Evolutionary conservation across 2,797 vertebrate species (phyloP).

Genomic region (Prunella strophiata): DNA sequence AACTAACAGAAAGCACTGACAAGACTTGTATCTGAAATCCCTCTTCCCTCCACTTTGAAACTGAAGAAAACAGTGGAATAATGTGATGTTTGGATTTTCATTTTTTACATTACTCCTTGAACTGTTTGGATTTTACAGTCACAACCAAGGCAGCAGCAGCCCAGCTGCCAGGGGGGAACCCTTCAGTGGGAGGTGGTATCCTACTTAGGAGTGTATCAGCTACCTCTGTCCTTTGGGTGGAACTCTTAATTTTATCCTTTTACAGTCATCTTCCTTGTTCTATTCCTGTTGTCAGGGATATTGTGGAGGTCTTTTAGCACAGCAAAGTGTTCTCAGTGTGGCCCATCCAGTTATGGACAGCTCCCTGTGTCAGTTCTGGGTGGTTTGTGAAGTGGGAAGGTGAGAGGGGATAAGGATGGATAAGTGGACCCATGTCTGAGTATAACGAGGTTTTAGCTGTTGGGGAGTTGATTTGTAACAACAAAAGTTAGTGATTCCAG

Average conservation of each 20-base stretch:
- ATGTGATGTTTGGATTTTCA: background rate
- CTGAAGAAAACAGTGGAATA: background rate
- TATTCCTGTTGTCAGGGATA: background rate
- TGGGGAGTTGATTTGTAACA: background rate
- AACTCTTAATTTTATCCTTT: background rate
- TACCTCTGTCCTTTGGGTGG: background rate
- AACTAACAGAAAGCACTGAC: background rate
- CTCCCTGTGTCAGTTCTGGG: background rate
- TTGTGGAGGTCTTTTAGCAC: background rate
- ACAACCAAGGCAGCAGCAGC: background rate
- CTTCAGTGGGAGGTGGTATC: background rate
- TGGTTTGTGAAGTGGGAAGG: background rate
- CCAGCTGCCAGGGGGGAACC: background rate
- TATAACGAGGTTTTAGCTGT: background rate
- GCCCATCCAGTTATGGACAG: background rate
- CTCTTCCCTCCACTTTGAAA: background rate
- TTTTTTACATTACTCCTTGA: background rate
- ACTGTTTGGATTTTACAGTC: background rate
- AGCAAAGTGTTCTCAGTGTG: background rate
- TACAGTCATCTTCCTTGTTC: background rate
- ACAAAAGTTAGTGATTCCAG: background rate
- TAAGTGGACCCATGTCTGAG: fast-evolving
- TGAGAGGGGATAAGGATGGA: background rate
- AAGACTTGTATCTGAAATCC: background rate
- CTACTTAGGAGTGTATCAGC: background rate